These are phyloP conservation scores for Neomicropteryx cornuta DNA, from an alignment of 1,140 invertebrate species.

Conservation along the genomic window DNA sequence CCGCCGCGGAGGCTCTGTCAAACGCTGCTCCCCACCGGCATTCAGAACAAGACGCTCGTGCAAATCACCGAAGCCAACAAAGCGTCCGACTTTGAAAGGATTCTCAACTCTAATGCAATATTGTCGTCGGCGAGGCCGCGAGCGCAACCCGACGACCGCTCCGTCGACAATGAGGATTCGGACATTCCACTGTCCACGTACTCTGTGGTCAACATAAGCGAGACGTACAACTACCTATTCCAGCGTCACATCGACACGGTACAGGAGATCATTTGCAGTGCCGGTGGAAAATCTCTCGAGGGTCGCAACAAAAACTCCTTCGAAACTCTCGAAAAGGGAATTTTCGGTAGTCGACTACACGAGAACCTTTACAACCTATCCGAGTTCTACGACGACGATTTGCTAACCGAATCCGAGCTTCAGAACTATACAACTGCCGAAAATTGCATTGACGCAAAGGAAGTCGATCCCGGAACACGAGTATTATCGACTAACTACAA, in stretches of 20 bases:
- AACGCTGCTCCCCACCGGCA: slow-evolving; percentile 25
- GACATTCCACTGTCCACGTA: slow-evolving; percentile 31
- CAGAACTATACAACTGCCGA: slow-evolving; percentile 18
- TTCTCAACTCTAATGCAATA: slow-evolving; percentile 42
- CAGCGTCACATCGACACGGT: slow-evolving; percentile 33
- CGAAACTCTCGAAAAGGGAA: slow-evolving; percentile 11
- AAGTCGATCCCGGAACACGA: slow-evolving; percentile 18
- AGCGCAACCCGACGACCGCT: slow-evolving; percentile 18
- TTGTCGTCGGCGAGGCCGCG: slow-evolving; percentile 26
- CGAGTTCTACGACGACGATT: slow-evolving; percentile 35
- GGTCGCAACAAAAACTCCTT: slow-evolving; percentile 1
- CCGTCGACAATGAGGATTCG: slow-evolving; percentile 21
- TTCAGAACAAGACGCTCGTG: slow-evolving; percentile 35
- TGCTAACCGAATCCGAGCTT: neutral
- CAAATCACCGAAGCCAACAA: slow-evolving; percentile 40
- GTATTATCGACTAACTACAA: slow-evolving; percentile 26
- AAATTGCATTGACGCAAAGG: slow-evolving; percentile 23
- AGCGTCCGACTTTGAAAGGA: slow-evolving; percentile 43
- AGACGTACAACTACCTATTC: slow-evolving; percentile 33
- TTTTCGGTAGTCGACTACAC: slow-evolving; percentile 26
- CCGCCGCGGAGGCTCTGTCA: slow-evolving; percentile 31
- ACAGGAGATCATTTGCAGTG: slow-evolving; percentile 25
- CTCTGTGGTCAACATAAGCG: slow-evolving; percentile 30
- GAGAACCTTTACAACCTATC: slow-evolving; percentile 31
- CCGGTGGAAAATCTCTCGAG: slow-evolving; percentile 13